Base-by-base conservation (phyloP, 2,888 invertebrate genomes). In the Melinaea menophilus region DNA sequence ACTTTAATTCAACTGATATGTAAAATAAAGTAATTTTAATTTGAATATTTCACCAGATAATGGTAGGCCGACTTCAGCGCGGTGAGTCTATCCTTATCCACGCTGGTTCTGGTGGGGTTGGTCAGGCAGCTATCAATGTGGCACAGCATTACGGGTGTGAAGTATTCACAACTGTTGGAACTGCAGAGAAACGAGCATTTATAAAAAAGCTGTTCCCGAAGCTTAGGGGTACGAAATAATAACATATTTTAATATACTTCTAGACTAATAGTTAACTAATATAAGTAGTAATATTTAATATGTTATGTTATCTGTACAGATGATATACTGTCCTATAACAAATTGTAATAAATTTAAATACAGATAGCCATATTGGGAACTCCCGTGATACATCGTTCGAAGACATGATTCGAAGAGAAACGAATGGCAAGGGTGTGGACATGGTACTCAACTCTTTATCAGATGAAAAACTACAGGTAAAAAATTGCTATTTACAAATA, bases 111-210 rank as follows among this genome's bases (percentile, higher is more conserved):
- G 99, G 99, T 2, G 99, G 98, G 65, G 98, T 99, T 0, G 99
- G 99, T 0, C 99, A 99, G 86, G 99, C 99, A 0, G 98, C 99
- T 62, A 99, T 99, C 74, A 93, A 97, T 12, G 96, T 99, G 69
- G 98, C 98, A 0, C 91, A 99, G 1, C 94, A 95, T 76, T 93
- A 95, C 85, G 97, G 97, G 7, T 96, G 98, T 80, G 95, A 94
- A 61, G 96, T 98, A 0, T 98, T 95, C 87, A 99, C 99, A 12
- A 99, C 99, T 0, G 98, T 98, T 0, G 97, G 97, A 31, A 96
- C 96, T 3, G 92, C 94, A 68, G 96, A 96, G 69, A 98, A 98
- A 87, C 92, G 96, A 33, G 94, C 96, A 5, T 98, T 97, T 84
- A 92, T 99, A 66, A 95, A 97, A 85, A 94, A 95, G 71, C 93